Base-by-base conservation (phyloP, 2,797 vertebrate genomes). In the Pangasius larnaudii region DNA sequence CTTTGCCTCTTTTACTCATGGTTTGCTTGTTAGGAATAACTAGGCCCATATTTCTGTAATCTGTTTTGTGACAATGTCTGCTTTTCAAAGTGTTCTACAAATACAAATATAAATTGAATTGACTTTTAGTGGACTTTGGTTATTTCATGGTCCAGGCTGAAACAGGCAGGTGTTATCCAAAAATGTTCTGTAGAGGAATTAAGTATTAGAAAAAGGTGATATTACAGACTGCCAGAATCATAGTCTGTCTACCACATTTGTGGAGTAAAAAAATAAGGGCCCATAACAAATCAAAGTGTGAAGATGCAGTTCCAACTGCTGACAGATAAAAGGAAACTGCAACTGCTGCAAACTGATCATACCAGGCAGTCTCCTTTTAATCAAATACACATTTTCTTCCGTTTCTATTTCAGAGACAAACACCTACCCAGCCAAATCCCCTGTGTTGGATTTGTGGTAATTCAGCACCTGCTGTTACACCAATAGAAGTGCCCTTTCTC, bases 241-340 rank as follows among this genome's bases (percentile, higher is more conserved):
- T 75, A 88, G 81, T 82, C 86, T 91, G 90, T 85, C 56, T 39
- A 71, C 69, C 87, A 91, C 56, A 91, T 86, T 88, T 36, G 75
- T 71, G 79, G 36, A 87, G 58, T 78, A 36, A 86, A 88, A 85
- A 78, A 19, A 69, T 46, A 85, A n/a, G 75, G 59, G n/a, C 61
- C 65, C 14, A 82, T 88, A 79, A 88, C 65, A 89, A 58, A 78
- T 82, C 27, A 86, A 27, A 82, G 14, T 42, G 0, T 36, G 30
- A 84, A 69, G 85, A 86, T 86, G 53, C 72, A 42, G 78, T 65
- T 83, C 87, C 75, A 78, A 75, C 77, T 71, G 71, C 56, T 84
- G 82, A 56, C 49, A 74, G 85, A 89, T 84, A 27, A 91, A 87
- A 85, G 69, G 53, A 88, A 89, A 75, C 80, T 71, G 69, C 51